Evolutionary conservation across 1,140 invertebrate genomes (phyloP), one percentile per base, ranked within the genome.

Genomic region (Planococcus citri): DNA sequence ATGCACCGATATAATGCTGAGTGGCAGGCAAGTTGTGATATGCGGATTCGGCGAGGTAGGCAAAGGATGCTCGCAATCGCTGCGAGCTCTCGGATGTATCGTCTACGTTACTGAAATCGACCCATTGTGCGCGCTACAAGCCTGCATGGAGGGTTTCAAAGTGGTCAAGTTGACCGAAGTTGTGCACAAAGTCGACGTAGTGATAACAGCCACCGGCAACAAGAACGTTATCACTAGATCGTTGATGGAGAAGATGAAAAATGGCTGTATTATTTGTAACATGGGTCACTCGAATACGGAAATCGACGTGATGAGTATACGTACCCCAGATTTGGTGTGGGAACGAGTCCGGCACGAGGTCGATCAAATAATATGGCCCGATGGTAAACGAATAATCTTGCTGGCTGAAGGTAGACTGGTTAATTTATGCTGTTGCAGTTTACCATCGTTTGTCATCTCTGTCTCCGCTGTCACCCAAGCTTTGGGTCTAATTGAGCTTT

Each of bases 201-300:
- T 97, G 27, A 91, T 97, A 72, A 97, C 95, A 14, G 95, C 94
- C 60, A 96, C 95, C 8, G 94, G 95, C 38, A 97, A 97, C 78
- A 98, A 97, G 80, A 95, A 95, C 77, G 94, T 97, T 20, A 92
- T 98, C 27, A 93, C 90, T 6, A 83, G 94, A 12, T 91, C 95
- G 74, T 92, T 96, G 76, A 94, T 97, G 91, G 94, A 97, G 79
- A 88, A 94, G 75, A 92, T 97, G 90, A 96, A 96, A 82, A 95
- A 91, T 77, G 94, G 94, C 61, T 95, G 94, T 78, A 92, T 97
- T 70, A 87, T 98, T 0, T 97, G 94, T 80, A 97, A 97, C 80
- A 98, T 98, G 94, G 95, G 95, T 0, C 95, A 97, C 80, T 96
- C 93, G 68, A 97, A 98, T 80, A 97, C 94, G 20, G 95, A 98